Conservation (phyloP, 2,888 invertebrate species). For the Octodonta nipae region DNA sequence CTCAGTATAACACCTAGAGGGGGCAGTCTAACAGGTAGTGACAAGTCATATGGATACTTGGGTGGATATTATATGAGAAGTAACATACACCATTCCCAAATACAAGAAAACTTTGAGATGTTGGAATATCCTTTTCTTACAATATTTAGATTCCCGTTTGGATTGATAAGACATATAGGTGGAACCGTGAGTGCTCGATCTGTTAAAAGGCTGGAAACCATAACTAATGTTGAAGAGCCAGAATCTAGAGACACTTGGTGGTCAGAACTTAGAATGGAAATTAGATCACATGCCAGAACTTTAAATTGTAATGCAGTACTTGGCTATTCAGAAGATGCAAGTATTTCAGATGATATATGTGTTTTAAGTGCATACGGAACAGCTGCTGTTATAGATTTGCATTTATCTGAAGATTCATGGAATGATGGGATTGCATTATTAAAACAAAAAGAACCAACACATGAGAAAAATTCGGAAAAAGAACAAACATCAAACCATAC, state of each 20-base stretch:
- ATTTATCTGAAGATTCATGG: conserved; percentile 32
- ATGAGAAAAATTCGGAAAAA: conserved; percentile 5
- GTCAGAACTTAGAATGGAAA: conserved; percentile 90
- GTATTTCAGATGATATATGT: conserved; percentile 90
- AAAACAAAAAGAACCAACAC: conserved; percentile 8
- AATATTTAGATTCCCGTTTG: conserved; percentile 76
- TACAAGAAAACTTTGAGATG: conserved; percentile 73
- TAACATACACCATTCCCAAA: conserved; percentile 46
- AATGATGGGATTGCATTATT: conserved; percentile 20
- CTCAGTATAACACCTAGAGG: conserved; percentile 83
- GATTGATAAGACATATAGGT: conserved; percentile 77
- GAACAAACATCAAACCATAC: conserved; percentile 6
- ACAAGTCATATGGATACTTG: conserved; percentile 45
- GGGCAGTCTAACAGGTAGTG: conserved; percentile 53
- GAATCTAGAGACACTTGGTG: conserved; percentile 92
- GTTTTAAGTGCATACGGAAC: conserved; percentile 88
- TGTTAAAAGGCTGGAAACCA: conserved; percentile 68
- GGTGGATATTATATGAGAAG: conserved; percentile 43
- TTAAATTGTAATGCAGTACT: conserved; percentile 88
- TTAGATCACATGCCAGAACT: conserved; percentile 83
- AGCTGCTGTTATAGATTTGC: conserved; percentile 67
- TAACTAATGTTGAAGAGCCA: conserved; percentile 75
- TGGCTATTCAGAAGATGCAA: conserved; percentile 83
- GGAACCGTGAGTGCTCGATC: conserved; percentile 75
- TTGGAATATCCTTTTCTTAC: conserved; percentile 93